phyloP scores from a whole-genome alignment of 2,797 vertebrate genomes.

The Tragelaphus eurycerus region DNA sequence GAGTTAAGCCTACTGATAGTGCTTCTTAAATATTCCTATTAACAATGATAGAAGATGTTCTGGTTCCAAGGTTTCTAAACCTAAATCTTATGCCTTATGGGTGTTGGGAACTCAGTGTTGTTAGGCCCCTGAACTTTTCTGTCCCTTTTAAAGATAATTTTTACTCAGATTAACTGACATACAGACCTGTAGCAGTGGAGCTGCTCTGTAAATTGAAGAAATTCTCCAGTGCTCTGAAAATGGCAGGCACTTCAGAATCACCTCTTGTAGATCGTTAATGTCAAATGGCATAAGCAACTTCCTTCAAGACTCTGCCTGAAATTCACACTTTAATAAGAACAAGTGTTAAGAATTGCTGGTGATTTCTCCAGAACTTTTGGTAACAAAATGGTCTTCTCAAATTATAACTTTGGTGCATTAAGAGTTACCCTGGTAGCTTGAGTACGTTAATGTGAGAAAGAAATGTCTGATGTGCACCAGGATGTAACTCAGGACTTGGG shows the following conservation, averaged over 20 bases:
- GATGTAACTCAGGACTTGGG: background rate
- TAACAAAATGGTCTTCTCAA: background rate
- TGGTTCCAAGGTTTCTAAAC: background rate
- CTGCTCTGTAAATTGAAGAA: background rate
- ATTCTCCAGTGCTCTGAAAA: background rate
- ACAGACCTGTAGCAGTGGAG: background rate
- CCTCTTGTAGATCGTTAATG: background rate
- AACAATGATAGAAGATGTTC: background rate
- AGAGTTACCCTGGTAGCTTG: background rate
- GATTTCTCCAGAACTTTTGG: background rate
- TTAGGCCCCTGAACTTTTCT: background rate
- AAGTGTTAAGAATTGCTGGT: background rate
- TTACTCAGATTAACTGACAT: background rate
- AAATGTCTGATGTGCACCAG: background rate
- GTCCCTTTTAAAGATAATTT: background rate
- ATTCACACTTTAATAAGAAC: background rate
- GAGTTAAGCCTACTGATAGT: background rate
- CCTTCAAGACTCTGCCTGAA: background rate
- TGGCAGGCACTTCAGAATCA: background rate
- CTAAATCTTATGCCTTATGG: background rate
- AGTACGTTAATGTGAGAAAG: constrained; percentile 5
- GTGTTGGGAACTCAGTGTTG: background rate
- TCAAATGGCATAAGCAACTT: background rate
- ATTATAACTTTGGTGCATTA: background rate
- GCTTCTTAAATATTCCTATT: constrained; percentile 25